These are phyloP conservation scores for Leguminivora glycinivorella DNA, from an alignment of 1,140 invertebrate species.

Conservation along the genomic window DNA sequence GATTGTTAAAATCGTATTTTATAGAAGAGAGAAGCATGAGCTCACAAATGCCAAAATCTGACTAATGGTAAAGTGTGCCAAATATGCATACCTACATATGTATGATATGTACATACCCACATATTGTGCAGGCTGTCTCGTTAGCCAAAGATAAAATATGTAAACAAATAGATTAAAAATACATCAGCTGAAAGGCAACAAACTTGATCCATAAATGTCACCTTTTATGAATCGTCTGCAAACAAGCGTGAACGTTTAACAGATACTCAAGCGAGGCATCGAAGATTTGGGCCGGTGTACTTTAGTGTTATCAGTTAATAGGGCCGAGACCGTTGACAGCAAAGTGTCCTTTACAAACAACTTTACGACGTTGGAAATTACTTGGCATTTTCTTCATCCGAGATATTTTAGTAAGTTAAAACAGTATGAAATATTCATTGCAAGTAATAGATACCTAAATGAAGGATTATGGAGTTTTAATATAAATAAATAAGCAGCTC, in stretches of 20 bases:
- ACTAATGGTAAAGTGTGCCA: no score
- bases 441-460: no score
- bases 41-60: no score
- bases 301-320: constrained; percentile 12
- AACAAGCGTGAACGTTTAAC: not conserved
- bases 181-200: not conserved
- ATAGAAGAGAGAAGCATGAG: no score
- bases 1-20: no score
- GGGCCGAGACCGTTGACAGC: not conserved
- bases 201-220: not conserved
- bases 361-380: constrained; percentile 17
- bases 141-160: not conserved
- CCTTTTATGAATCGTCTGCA: not conserved
- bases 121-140: not conserved
- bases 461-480: no score
- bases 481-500: no score
- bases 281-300: not conserved
- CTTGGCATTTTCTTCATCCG: not conserved
- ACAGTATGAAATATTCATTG: not conserved
- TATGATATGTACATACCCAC: not conserved
- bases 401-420: not conserved
- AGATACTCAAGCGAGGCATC: not conserved
- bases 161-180: constrained; percentile 3
- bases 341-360: constrained; percentile 23
- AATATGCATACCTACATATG: no score